Conservation (phyloP, 2,113 vertebrate genomes). For the Erythrocercus mccallii region DNA sequence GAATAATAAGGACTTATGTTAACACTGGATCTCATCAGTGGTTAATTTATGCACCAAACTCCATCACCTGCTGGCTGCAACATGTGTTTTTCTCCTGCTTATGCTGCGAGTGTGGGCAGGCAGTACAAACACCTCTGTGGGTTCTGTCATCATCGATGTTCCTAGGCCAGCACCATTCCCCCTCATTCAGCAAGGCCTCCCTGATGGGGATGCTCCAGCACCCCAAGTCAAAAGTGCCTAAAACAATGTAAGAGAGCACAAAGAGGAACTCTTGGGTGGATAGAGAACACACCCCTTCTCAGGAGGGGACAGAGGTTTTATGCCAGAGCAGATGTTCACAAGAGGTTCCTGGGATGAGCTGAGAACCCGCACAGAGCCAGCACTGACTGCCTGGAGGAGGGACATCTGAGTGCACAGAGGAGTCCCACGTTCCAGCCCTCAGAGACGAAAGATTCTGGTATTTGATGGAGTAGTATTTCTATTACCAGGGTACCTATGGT, state of each 20-base stretch:
- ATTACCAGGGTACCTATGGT: background rate
- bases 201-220: fast-evolving
- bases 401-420: fast-evolving
- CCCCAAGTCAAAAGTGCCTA: background rate
- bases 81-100: fast-evolving
- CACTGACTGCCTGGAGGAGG: background rate
- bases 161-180: fast-evolving
- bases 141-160: background rate
- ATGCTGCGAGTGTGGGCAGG: fast-evolving
- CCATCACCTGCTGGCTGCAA: background rate
- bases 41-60: background rate
- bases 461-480: background rate
- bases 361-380: background rate
- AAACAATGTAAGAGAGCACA: background rate
- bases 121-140: background rate
- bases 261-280: background rate
- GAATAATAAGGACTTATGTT: fast-evolving
- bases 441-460: background rate
- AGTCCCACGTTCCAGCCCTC: background rate
- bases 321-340: background rate
- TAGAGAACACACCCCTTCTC: background rate
- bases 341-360: fast-evolving
- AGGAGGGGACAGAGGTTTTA: background rate
- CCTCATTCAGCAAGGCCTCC: background rate
- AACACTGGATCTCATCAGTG: fast-evolving